Evolutionary conservation across 2,888 invertebrate genomes (phyloP), one percentile per base, ranked within the genome.

Genomic region (Drosophila dives): DNA sequence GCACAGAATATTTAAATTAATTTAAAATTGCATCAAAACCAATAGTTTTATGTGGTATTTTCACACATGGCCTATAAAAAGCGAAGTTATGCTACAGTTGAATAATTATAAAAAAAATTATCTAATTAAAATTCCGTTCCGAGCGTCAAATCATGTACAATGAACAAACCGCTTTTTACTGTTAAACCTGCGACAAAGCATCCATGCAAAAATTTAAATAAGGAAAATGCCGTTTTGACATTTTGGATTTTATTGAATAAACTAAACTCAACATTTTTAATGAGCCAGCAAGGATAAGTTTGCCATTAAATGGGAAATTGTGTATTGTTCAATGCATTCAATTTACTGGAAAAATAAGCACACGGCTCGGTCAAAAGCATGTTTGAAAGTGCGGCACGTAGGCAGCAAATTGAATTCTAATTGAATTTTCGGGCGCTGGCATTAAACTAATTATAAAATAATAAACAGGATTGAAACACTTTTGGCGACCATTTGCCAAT

Each of bases 381-480:
- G 29, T 7, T 20, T 23, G 32, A 11, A 23, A 50, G 33, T 45
- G 34, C 20, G 26, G 8, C 45, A 51, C 29, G 38, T 20, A 17
- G 20, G 56, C 42, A 66, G 63, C 55, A 68, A 76, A 87, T 72
- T 64, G 75, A 80, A 83, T 77, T 75, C 45, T 59, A 83, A 85
- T 87, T 86, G 77, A 73, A 80, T 83, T 80, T 72, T 66, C 20
- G 56, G 59, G 38, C 58, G 34, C 33, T 65, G 68, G 72, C 68
- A 76, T 81, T 81, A 75, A 75, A 75, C 86, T 87, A 89, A 89
- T 89, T 86, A 80, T 75, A 83, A 81, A 88, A 80, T 85, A 86
- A 86, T 86, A 86, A 89, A 88, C 86, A 80, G 86, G 75, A 89
- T 83, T 87, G 64, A 70, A 69, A 65, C 67, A 79, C 71, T 81